These are phyloP conservation scores for Phorcus lineatus DNA, from an alignment of 2,888 invertebrate species.

Conservation along the genomic window DNA sequence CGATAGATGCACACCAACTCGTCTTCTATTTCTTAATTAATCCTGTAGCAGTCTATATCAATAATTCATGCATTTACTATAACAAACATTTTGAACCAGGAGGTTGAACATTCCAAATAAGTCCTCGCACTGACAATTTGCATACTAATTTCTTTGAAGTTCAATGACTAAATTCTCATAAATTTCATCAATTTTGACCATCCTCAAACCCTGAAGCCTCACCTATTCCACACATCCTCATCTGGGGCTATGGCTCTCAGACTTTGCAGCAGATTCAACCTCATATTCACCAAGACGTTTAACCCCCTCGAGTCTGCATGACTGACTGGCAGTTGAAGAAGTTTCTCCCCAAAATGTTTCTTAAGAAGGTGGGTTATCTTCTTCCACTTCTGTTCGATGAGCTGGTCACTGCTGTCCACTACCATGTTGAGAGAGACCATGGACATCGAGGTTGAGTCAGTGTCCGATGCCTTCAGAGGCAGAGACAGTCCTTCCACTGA, in stretches of 20 bases:
- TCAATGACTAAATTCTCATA: too few relatives aligned
- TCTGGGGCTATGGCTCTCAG: constrained; percentile 62
- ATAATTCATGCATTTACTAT: too few relatives aligned
- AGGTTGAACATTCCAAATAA: too few relatives aligned
- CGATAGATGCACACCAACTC: too few relatives aligned
- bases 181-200: too few relatives aligned
- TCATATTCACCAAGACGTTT: constrained; percentile 52
- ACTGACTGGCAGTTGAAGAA: constrained; percentile 58
- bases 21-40: too few relatives aligned
- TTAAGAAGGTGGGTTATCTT: constrained; percentile 45
- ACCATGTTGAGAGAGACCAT: constrained; percentile 68
- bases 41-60: too few relatives aligned
- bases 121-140: too few relatives aligned
- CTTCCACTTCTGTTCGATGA: constrained; percentile 53
- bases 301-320: constrained; percentile 36
- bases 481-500: constrained; percentile 70
- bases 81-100: too few relatives aligned
- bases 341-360: constrained; percentile 60
- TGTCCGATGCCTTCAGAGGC: constrained; percentile 55
- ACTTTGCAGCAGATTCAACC: constrained; percentile 67
- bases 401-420: constrained; percentile 64
- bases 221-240: constrained; percentile 63
- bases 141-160: too few relatives aligned
- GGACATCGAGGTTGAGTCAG: constrained; percentile 57
- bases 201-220: not conserved